These are phyloP conservation scores for Cyphomyrus discorhynchus DNA, from an alignment of 2,113 vertebrate species.

Conservation along the genomic window DNA sequence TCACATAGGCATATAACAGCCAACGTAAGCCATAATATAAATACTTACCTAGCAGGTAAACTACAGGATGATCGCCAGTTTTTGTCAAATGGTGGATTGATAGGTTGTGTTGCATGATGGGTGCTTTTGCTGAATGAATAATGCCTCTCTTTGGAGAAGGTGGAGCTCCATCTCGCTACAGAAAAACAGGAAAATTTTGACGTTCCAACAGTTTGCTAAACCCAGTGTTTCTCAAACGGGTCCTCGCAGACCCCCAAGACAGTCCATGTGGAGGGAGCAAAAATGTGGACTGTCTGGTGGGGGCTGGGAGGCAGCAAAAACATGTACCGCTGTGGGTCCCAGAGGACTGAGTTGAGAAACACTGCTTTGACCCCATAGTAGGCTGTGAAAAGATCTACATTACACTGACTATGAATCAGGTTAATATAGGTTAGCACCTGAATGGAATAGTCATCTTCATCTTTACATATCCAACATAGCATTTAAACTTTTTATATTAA, in stretches of 20 bases:
- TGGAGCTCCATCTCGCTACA: not conserved
- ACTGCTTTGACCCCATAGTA: not conserved
- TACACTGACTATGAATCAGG: not conserved
- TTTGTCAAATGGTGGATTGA: constrained; percentile 50
- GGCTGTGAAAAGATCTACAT: not conserved
- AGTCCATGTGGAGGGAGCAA: not conserved
- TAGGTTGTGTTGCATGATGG: constrained; percentile 22
- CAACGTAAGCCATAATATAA: not conserved
- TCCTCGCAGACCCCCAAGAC: not conserved
- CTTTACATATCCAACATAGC: not conserved
- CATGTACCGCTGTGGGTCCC: not conserved
- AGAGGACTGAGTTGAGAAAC: not conserved
- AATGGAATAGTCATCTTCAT: not conserved
- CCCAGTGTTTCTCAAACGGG: not conserved
- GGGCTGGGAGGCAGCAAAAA: not conserved
- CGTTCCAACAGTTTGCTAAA: not conserved
- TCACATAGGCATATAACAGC: not conserved
- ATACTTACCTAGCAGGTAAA: constrained; percentile 56
- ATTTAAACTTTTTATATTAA: not conserved
- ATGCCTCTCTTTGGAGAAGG: constrained; percentile 30
- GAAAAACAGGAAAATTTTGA: not conserved
- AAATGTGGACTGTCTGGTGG: not conserved
- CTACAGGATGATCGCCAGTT: constrained; percentile 54
- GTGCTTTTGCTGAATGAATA: not conserved
- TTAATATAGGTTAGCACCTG: not conserved